Base-by-base conservation (phyloP, 2,888 invertebrate species). In the Caenorhabditis sp. region DNA sequence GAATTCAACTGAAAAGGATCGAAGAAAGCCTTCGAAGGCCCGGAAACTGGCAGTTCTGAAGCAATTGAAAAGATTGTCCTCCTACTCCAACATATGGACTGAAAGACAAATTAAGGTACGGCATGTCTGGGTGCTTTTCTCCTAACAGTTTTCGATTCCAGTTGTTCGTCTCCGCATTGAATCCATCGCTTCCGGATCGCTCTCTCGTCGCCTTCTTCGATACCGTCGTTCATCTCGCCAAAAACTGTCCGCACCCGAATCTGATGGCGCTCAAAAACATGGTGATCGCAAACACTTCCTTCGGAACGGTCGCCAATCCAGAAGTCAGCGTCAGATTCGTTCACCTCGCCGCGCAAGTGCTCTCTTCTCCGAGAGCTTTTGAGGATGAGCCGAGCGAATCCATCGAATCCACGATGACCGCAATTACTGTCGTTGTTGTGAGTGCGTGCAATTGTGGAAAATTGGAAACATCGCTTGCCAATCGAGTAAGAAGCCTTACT, bases 51-150 rank as follows among this genome's bases (percentile, higher is more conserved):
- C 65, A 3, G 22, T 70, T 17, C 55, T 83, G 20, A 45, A 27
- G 8, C 52, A 82, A 52, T 27, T 83, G 24, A 48, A 41, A 9
- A 27, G 61, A 32, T 50, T 84, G 8, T 74, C 84, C 8, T 63
- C 43, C 5, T 78, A 78, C 48, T 56, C 84, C 3, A 83, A 78
- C 46, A 53, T 80, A 3, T 84, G 84, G 84, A 78, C 59, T 7
- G 79, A 76, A n/a, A 73, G 62, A 30, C 83, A 82, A 65, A 59
- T 84, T 9, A 66, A 50, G 52, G 81, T 79, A 2, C 20, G 65
- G n/a, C n/a, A n/a, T n/a, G n/a, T n/a, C n/a, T n/a, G n/a, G n/a
- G n/a, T n/a, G n/a, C n/a, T n/a, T n/a, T n/a, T n/a, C n/a, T n/a
- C n/a, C n/a, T n/a, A n/a, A n/a, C 17, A 41, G 20, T 17, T 27